These are phyloP conservation scores for Thymallus thymallus DNA, from an alignment of 2,113 vertebrate genomes.

Conservation along the genomic window DNA sequence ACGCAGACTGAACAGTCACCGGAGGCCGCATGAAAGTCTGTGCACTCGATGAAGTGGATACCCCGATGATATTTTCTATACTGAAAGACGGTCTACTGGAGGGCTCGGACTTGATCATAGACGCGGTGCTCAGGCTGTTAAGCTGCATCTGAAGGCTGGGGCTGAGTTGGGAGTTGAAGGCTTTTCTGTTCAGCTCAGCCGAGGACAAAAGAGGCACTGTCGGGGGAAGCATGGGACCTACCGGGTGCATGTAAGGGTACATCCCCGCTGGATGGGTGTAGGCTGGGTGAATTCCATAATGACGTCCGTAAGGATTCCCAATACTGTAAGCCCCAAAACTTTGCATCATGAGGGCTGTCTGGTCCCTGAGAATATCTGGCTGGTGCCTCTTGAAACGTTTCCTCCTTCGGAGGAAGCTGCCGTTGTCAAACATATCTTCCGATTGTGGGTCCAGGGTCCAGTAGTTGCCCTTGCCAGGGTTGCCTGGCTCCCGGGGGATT, in stretches of 20 bases:
- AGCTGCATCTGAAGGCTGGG: constrained; percentile 92
- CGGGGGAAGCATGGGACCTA: constrained; percentile 91
- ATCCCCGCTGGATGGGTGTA: constrained; percentile 83
- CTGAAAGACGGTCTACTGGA: constrained; percentile 92
- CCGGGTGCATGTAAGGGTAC: constrained; percentile 93
- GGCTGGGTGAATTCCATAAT: constrained; percentile 83
- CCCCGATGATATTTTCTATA: constrained; percentile 92
- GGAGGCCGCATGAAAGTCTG: constrained; percentile 93
- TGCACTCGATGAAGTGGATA: constrained; percentile 75
- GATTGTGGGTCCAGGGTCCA: constrained; percentile 97
- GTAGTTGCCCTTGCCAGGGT: constrained; percentile 98
- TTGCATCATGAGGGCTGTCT: constrained; percentile 98
- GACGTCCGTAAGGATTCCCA: constrained; percentile 86
- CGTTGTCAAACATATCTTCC: constrained; percentile 99
- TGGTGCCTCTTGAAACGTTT: constrained; percentile 97
- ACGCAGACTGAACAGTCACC: constrained; percentile 90
- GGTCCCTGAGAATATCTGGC: constrained; percentile 93
- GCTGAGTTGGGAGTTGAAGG: constrained; percentile 89
- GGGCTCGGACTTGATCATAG: constrained; percentile 92
- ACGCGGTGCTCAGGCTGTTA: constrained; percentile 84
- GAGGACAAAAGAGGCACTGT: constrained; percentile 91
- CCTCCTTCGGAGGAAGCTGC: constrained; percentile 91
- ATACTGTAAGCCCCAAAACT: constrained; percentile 96
- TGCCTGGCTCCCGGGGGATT: constrained; percentile 95
- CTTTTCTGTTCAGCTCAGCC: constrained; percentile 91